Conservation (phyloP, 2,797 vertebrate genomes). For the Linurgus olivaceus region DNA sequence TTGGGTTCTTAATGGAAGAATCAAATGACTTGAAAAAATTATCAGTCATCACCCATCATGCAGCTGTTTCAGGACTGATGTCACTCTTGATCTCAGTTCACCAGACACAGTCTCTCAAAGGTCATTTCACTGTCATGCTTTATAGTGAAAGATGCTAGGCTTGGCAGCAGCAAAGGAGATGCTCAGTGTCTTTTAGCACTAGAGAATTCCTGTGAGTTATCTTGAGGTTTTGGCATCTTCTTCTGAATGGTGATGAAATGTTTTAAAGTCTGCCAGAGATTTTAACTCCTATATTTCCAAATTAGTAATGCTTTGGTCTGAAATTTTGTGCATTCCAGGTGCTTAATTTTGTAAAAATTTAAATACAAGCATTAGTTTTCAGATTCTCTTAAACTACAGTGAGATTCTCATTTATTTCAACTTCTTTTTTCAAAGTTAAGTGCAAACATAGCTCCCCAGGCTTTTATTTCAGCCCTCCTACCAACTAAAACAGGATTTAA, state of each 20-base stretch:
- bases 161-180: background rate
- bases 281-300: background rate
- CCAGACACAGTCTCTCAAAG: background rate
- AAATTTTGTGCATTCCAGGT: background rate
- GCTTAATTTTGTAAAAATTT: background rate
- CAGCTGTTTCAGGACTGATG: background rate
- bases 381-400: background rate
- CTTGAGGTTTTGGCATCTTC: background rate
- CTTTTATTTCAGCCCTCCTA: background rate
- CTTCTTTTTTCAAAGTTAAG: background rate
- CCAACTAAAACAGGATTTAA: background rate
- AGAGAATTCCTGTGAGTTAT: background rate
- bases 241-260: background rate
- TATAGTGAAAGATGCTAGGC: background rate
- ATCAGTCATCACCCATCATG: background rate
- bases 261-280: background rate
- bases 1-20: background rate
- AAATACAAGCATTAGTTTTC: background rate
- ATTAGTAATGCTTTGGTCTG: background rate
- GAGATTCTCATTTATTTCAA: background rate
- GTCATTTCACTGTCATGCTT: background rate
- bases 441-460: background rate
- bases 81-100: background rate
- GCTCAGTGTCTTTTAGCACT: background rate
- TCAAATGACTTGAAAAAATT: background rate